Percentiles rank a stretch among this genome's conserved stretches.
Evolutionary conservation across 2,888 invertebrate genomes (phyloP).

Genomic region (Tholera decimalis): DNA sequence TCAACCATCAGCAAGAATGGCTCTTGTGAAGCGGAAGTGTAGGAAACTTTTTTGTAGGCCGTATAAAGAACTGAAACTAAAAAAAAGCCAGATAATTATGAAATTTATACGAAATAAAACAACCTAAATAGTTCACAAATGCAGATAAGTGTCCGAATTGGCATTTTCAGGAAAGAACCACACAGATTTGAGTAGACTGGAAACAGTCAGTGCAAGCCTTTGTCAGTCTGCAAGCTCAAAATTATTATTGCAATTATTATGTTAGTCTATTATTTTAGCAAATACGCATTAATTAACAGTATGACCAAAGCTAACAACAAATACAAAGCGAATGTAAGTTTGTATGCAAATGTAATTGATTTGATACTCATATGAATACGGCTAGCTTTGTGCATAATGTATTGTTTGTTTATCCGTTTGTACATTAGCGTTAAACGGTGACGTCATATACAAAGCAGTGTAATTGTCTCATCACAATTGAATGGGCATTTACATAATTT

Average conservation of each 20-base stretch:
- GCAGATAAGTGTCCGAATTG: too few relatives aligned
- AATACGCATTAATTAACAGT: slow-evolving; percentile 37
- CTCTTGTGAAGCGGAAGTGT: too few relatives aligned
- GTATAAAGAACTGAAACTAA: too few relatives aligned
- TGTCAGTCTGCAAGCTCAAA: neutral
- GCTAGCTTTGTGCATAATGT: slow-evolving; percentile 25
- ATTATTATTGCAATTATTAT: neutral
- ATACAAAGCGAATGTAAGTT: slow-evolving; percentile 34
- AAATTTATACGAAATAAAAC: too few relatives aligned
- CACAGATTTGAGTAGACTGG: too few relatives aligned
- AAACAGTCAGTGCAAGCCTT: too few relatives aligned
- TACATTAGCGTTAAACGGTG: slow-evolving; percentile 27
- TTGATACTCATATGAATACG: slow-evolving; percentile 36
- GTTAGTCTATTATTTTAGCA: slow-evolving; percentile 22
- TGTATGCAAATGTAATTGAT: slow-evolving; percentile 59
- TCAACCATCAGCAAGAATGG: too few relatives aligned
- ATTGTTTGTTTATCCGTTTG: slow-evolving; percentile 32
- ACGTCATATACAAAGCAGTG: slow-evolving; percentile 23
- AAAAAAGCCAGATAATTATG: too few relatives aligned
- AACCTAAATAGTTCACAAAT: too few relatives aligned
- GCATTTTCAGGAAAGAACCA: too few relatives aligned
- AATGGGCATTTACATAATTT: slow-evolving; percentile 35
- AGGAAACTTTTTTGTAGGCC: too few relatives aligned
- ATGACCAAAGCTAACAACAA: slow-evolving; percentile 30
- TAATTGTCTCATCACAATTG: slow-evolving; percentile 19